Conservation (phyloP, 64 coral and sea anemone species). For the Catalaphyllia jardinei region DNA sequence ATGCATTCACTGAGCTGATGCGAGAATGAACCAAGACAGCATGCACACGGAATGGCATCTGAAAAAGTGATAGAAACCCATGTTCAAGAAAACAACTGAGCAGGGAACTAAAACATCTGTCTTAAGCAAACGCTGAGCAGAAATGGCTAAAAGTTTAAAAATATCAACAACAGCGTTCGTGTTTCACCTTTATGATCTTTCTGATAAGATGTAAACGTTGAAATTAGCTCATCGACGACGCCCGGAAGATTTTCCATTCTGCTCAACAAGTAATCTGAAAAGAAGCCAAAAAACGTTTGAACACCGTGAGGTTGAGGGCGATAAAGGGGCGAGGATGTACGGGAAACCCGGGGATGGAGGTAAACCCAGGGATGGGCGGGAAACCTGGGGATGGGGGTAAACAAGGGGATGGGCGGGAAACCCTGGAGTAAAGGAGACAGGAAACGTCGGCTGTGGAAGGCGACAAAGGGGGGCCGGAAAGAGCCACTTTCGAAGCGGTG, state of each 20-base stretch:
- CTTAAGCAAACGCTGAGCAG: background rate
- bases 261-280: slow-evolving; percentile 42
- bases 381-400: no score
- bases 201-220: slow-evolving; percentile 35
- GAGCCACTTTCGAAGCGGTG: no score
- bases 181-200: slow-evolving; percentile 24
- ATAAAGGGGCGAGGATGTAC: no score
- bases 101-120: no score
- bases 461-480: no score
- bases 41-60: background rate
- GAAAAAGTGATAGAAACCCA: background rate
- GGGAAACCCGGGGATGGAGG: no score
- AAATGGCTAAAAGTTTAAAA: background rate
- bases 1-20: slow-evolving; percentile 75
- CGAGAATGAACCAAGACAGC: slow-evolving; percentile 37
- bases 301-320: no score
- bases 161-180: background rate
- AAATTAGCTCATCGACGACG: slow-evolving; percentile 32
- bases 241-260: slow-evolving; percentile 31
- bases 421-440: no score
- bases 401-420: no score
- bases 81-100: background rate
- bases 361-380: no score
- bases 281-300: background rate
- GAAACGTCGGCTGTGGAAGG: no score